Conservation (phyloP, 2,888 invertebrate genomes). For the Unio pictorum region DNA sequence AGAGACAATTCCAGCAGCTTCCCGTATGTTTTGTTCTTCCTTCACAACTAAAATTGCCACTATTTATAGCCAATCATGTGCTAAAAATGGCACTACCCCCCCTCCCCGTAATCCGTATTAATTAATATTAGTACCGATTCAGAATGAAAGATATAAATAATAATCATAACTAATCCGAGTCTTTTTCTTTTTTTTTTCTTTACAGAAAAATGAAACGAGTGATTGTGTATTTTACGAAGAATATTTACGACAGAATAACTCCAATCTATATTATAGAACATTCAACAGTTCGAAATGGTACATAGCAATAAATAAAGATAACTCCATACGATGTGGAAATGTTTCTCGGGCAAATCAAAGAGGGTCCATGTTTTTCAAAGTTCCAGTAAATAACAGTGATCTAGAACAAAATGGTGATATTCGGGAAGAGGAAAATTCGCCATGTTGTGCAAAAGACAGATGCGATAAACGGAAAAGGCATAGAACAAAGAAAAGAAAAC, state of each 20-base stretch:
- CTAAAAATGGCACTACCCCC: too few relatives aligned
- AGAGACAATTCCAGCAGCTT: too few relatives aligned
- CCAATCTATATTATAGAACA: constrained; percentile 23
- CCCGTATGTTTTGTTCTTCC: too few relatives aligned
- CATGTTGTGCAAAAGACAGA: not conserved
- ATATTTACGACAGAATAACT: constrained; percentile 3
- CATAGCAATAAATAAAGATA: constrained; percentile 37
- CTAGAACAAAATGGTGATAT: not conserved
- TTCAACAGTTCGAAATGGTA: constrained; percentile 28
- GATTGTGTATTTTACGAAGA: constrained; percentile 28
- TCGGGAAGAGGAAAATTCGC: not conserved
- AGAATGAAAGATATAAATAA: too few relatives aligned
- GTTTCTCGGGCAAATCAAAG: constrained; percentile 24
- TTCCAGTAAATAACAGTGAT: not conserved
- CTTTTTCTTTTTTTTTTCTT: constrained; percentile 3
- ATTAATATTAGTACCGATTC: too few relatives aligned
- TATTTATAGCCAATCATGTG: too few relatives aligned
- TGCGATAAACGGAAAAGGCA: not conserved
- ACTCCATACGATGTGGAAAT: constrained; percentile 34
- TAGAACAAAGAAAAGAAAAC: not conserved
- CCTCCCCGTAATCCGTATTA: too few relatives aligned
- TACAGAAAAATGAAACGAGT: constrained; percentile 9
- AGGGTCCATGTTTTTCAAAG: constrained; percentile 27
- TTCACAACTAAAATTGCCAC: too few relatives aligned
- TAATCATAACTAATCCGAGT: too few relatives aligned